Evolutionary conservation across 1,140 invertebrate genomes (phyloP).

Genomic region (Leptopilina boulardi): DNA sequence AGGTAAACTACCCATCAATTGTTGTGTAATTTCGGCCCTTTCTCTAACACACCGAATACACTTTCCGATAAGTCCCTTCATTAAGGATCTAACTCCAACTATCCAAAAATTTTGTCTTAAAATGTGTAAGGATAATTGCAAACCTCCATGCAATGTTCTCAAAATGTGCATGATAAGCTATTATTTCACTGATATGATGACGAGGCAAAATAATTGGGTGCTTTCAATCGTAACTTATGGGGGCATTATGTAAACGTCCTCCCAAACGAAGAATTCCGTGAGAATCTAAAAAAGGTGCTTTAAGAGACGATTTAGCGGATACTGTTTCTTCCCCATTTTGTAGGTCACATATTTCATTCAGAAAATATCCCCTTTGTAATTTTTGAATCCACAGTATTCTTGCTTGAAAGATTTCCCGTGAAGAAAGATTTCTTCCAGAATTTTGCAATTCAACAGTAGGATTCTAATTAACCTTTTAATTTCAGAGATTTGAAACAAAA

Average conservation of each 20-base stretch:
- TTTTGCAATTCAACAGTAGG: neutral
- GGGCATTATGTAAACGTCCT: slow-evolving; percentile 6
- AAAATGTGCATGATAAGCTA: neutral
- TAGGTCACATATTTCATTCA: neutral
- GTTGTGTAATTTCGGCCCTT: no score
- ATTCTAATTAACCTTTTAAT: neutral
- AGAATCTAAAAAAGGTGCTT: slow-evolving; percentile 13
- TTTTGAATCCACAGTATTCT: neutral
- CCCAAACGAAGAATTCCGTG: slow-evolving; percentile 31
- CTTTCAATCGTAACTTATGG: neutral
- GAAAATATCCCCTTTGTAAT: neutral
- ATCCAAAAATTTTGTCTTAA: neutral
- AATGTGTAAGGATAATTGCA: neutral
- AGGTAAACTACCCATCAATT: no score
- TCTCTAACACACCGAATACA: no score
- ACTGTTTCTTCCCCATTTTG: neutral
- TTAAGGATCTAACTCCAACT: neutral
- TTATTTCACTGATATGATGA: neutral
- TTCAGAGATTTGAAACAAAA: neutral
- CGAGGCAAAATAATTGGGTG: neutral
- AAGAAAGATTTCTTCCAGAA: neutral
- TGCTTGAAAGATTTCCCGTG: neutral
- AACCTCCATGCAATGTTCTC: neutral
- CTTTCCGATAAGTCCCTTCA: neutral
- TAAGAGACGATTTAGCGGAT: neutral